Base-by-base conservation (phyloP, 2,888 invertebrate genomes). In the Calameuta filiformis region DNA sequence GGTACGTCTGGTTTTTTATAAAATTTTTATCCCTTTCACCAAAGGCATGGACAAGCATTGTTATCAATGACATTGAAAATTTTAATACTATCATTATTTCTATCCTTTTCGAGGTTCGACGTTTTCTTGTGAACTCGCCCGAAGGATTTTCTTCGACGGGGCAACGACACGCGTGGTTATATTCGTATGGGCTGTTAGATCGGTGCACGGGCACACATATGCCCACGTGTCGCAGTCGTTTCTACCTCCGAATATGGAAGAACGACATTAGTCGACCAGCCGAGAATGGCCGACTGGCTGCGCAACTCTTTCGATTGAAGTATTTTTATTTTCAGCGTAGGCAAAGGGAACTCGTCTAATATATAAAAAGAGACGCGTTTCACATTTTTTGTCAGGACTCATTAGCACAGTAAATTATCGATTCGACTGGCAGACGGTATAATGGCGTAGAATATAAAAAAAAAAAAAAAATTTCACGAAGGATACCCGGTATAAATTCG, bases 141-240 rank as follows among this genome's bases (percentile, higher is more conserved):
- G 34, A 71, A 71, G 34, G 71, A 12, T 71, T 71, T 34, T 4
- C 31, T 33, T 71, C 31, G 71, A 71, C 23, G 33, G 92, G 92
- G 79, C 92, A 92, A 75, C 92, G 92, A 77, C 92, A 92, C 68
- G 92, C 91, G 12, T 90, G 86, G 56, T 76, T 78, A 77, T 92
- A 92, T 73, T 92, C 92, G 68, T 91, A 91, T 3, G 90, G 9
- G 56, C 56, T 56, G 56, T 23, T 56, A 56, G 90, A 78, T 92
- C 92, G 35, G 89, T 92, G 79, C 92, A 92, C 11, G 92, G 92
- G 77, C 89, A 92, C 79, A 81, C 91, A 92, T 81, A 92, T 92
- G 11, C 91, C 92, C 3, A 83, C 85, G 79, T 85, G 68, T 75
- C 71, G 33, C 12, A n/a, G 40, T 31, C 35, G 33, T 40, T 34